Percentiles rank a stretch among this genome's conserved stretches.
phyloP scores from a whole-genome alignment of 2,113 vertebrate species.

The Pelodiscus sinensis region DNA sequence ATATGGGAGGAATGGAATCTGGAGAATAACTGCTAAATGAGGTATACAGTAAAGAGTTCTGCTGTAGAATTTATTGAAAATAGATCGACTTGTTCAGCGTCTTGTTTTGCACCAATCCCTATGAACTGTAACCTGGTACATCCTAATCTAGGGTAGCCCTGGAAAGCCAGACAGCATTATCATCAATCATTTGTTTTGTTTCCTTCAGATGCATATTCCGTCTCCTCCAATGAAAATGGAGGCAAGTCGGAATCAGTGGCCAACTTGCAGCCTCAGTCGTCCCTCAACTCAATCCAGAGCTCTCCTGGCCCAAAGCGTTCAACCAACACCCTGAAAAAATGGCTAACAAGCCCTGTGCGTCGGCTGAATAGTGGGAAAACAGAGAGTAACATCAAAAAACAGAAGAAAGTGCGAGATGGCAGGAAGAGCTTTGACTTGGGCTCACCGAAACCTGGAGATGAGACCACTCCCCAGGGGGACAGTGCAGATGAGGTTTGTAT shows the following conservation, averaged over 20 bases:
- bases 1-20: background rate
- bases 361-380: constrained; percentile 95
- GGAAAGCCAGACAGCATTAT: background rate
- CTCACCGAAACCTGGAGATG: constrained; percentile 85
- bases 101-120: background rate
- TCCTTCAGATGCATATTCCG: constrained; percentile 86
- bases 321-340: constrained; percentile 96
- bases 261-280: constrained; percentile 92
- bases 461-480: constrained; percentile 88
- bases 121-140: background rate
- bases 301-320: constrained; percentile 95
- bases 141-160: background rate
- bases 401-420: constrained; percentile 90
- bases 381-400: constrained; percentile 93
- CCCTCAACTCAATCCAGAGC: constrained; percentile 92
- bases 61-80: background rate
- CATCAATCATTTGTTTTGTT: constrained; percentile 32
- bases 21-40: background rate
- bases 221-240: constrained; percentile 86
- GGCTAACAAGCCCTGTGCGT: constrained; percentile 95
- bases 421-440: constrained; percentile 91
- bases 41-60: background rate
- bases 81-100: background rate
- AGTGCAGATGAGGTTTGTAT: constrained; percentile 88
- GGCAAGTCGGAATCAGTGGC: constrained; percentile 94